Evolutionary conservation across 2,797 vertebrate genomes (phyloP), one percentile per base, ranked within the genome.

Genomic region (Sebastes melanostomus): DNA sequence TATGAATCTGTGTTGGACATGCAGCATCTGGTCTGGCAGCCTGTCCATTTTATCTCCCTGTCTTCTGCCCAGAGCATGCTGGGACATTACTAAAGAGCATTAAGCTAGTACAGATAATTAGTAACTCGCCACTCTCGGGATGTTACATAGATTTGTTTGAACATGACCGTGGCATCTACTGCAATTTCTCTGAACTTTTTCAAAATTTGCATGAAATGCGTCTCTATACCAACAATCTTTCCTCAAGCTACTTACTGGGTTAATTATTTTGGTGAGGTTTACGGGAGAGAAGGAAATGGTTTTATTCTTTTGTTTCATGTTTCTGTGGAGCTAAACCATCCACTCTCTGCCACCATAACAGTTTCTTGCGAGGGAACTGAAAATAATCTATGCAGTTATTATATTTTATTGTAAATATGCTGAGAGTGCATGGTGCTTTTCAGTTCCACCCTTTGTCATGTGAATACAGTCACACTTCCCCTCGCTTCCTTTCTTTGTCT

Each of bases 401-500:
- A 20, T n/a, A 52, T 25, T 80, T 54, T 46, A 18, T 25, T 46
- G 29, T 30, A 70, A 70, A 78, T 77, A 61, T 73, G 72, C 73
- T 82, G 42, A 62, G 38, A 80, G 14, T 18, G 46, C 78, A 36
- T 59, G 30, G 8, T 63, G 12, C 25, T 65, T 67, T 79, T 25
- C 20, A 68, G 36, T 74, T 81, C 76, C 32, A 32, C 24, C 66
- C 59, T 55, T 32, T 69, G 38, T 59, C 85, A 66, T 66, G 52
- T 76, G 61, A 78, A 52, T 4, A 10, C 20, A 80, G 46, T 71
- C 66, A 65, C 24, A 63, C 72, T 63, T 80, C 68, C 59, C 24
- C 30, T 78, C 56, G 9, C 50, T 42, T 32, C 25, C 22, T 16
- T 30, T 76, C 29, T 81, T 62, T 82, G 74, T 76, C 73, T 82